Evolutionary conservation across 2,113 vertebrate genomes (phyloP).

Genomic region (Eleginops maclovinus): DNA sequence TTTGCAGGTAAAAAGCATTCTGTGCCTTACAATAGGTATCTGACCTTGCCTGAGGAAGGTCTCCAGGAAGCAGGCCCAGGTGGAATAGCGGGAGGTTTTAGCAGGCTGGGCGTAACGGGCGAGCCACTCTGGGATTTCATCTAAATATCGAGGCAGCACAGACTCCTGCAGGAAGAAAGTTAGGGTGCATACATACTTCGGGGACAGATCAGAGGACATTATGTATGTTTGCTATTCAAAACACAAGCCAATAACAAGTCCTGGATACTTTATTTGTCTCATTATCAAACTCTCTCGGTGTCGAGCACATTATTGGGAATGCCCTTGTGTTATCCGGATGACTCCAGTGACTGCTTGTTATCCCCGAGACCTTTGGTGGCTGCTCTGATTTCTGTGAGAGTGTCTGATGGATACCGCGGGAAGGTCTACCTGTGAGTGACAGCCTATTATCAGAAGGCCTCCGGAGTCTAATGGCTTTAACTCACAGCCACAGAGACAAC

Average conservation of each 20-base stretch:
- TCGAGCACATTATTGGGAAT: constrained; percentile 49
- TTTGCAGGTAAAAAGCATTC: constrained; percentile 50
- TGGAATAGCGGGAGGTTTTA: constrained; percentile 89
- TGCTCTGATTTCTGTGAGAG: constrained; percentile 73
- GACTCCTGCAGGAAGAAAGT: constrained; percentile 89
- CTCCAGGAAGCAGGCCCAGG: constrained; percentile 91
- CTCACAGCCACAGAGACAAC: constrained; percentile 76
- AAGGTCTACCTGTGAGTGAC: constrained; percentile 80
- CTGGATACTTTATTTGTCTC: constrained; percentile 48
- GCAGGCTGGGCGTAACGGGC: constrained; percentile 87
- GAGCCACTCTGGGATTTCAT: constrained; percentile 92
- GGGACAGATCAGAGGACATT: constrained; percentile 18
- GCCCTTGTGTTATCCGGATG: constrained; percentile 58
- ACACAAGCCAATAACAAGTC: constrained; percentile 17
- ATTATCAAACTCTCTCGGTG: constrained; percentile 41
- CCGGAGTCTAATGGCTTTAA: constrained; percentile 85
- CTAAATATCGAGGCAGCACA: constrained; percentile 88
- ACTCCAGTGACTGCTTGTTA: constrained; percentile 71
- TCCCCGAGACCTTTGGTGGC: constrained; percentile 69
- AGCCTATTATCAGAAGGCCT: constrained; percentile 84
- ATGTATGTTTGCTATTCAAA: constrained; percentile 20
- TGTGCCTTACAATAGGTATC: constrained; percentile 41
- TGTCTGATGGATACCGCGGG: constrained; percentile 64
- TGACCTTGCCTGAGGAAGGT: constrained; percentile 92
- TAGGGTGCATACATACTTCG: constrained; percentile 66